A percentile compares a stretch with the other conserved stretches of the same genome.
These are phyloP conservation scores for Patiria miniata DNA, from an alignment of 35 echinoderm and acorn worm genomes.

Conservation along the genomic window DNA sequence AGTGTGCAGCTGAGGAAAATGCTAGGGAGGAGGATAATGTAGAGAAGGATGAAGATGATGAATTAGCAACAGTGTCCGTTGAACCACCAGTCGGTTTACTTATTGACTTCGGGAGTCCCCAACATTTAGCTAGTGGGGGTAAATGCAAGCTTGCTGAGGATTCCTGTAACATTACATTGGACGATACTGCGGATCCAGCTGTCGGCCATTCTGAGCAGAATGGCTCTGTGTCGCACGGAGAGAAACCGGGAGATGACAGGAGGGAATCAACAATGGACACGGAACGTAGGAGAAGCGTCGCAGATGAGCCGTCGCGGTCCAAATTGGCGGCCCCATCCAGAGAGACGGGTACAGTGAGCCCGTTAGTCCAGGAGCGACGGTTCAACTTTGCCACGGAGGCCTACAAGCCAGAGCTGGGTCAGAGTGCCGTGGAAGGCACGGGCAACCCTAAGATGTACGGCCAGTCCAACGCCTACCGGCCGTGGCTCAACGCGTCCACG, in stretches of 20 bases:
- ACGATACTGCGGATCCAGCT: neutral
- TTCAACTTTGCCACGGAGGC: conserved; percentile 77
- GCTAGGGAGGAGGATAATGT: neutral
- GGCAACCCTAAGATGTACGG: conserved; percentile 27
- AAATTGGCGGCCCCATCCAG: neutral
- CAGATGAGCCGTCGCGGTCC: neutral
- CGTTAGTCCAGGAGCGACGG: conserved; percentile 28
- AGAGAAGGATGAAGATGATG: neutral
- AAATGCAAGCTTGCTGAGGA: neutral
- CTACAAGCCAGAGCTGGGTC: conserved; percentile 56
- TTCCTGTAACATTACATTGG: neutral
- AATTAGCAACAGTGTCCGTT: neutral
- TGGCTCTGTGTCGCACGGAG: conserved; percentile 8
- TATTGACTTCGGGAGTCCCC: conserved; percentile 45
- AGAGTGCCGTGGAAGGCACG: neutral
- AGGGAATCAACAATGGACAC: conserved; percentile 2
- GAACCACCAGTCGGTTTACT: conserved; percentile 49
- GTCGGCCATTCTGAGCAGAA: neutral
- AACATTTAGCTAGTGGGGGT: neutral
- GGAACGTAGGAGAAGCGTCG: conserved; percentile 18
- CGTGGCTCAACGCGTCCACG: conserved; percentile 13
- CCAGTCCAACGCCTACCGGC: conserved; percentile 36
- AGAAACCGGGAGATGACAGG: neutral
- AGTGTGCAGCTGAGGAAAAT: neutral
- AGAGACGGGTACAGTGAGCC: neutral